These are phyloP conservation scores for Serranus cabrilla DNA, from an alignment of 2,797 vertebrate genomes.

Conservation along the genomic window DNA sequence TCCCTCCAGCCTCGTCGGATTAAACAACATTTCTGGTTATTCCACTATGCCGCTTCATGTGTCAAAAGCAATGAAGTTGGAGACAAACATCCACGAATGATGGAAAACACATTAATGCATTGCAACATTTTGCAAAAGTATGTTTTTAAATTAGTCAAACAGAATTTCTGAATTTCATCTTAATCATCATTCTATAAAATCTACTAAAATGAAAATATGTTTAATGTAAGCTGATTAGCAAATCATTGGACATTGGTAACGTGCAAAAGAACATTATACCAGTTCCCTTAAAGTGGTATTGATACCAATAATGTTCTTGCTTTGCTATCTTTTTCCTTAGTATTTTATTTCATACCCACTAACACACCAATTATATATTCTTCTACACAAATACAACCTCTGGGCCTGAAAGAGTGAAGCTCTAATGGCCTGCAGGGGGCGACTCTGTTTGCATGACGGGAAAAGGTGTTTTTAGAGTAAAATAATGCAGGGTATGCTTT, in stretches of 20 bases:
- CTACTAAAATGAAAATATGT: background rate
- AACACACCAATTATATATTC: too few relatives aligned
- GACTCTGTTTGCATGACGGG: too few relatives aligned
- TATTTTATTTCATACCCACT: too few relatives aligned
- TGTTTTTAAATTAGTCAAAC: background rate
- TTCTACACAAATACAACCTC: too few relatives aligned
- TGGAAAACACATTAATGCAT: background rate
- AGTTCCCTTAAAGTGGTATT: too few relatives aligned
- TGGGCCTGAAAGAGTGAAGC: too few relatives aligned
- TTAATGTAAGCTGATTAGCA: background rate
- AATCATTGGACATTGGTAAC: background rate
- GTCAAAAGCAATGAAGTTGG: background rate
- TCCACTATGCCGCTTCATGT: background rate
- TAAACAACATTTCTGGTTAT: constrained; percentile 31
- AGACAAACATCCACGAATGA: constrained; percentile 9
- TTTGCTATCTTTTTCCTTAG: too few relatives aligned
- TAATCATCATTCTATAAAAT: background rate
- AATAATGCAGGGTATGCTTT: too few relatives aligned
- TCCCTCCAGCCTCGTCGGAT: constrained; percentile 2
- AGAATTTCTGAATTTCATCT: background rate
- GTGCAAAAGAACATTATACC: too few relatives aligned
- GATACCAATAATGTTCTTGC: too few relatives aligned
- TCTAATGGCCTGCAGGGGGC: too few relatives aligned
- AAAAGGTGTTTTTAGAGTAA: too few relatives aligned
- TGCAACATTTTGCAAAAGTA: background rate